Percentiles rank a stretch among this genome's conserved stretches.
Evolutionary conservation across 1,140 invertebrate genomes (phyloP).

Genomic region (Lepidurus packardi): DNA sequence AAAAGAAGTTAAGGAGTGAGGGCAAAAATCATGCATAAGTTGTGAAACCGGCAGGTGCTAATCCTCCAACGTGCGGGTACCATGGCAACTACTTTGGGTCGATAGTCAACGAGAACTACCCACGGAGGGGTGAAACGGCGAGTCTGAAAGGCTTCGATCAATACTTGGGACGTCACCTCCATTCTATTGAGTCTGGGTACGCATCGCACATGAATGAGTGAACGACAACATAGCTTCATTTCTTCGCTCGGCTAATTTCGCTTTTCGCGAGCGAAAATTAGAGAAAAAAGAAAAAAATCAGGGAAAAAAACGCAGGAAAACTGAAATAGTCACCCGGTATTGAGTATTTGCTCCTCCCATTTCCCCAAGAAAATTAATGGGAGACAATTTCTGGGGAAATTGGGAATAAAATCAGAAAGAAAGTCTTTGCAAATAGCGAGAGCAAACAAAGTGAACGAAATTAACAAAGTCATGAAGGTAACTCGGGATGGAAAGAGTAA

Average conservation of each 20-base stretch:
- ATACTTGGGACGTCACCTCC: conserved; percentile 5
- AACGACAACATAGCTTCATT: not conserved
- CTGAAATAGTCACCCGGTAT: too few relatives aligned
- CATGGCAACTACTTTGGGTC: conserved; percentile 13
- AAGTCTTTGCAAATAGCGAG: not conserved
- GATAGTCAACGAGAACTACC: conserved; percentile 11
- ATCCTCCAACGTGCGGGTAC: conserved; percentile 20
- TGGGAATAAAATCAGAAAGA: not conserved
- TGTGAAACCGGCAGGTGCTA: not conserved
- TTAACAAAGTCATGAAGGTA: not conserved
- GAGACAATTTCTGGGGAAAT: not conserved
- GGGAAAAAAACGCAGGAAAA: too few relatives aligned
- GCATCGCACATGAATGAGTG: not conserved
- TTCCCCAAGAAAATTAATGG: not conserved
- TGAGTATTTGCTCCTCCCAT: not conserved
- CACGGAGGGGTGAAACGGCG: not conserved
- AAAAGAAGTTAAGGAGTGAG: not conserved
- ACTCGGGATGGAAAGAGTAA: not conserved
- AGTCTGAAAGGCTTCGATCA: conserved; percentile 18
- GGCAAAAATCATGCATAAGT: conserved; percentile 8
- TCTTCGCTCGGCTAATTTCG: too few relatives aligned
- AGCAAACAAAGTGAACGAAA: not conserved
- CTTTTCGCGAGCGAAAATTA: too few relatives aligned
- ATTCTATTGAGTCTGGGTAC: not conserved
- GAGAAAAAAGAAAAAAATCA: not conserved